A percentile compares a stretch with the other conserved stretches of the same genome.
These are phyloP conservation scores for Thysanoteuthis rhombus DNA, from an alignment of 2,888 invertebrate genomes.

Conservation along the genomic window DNA sequence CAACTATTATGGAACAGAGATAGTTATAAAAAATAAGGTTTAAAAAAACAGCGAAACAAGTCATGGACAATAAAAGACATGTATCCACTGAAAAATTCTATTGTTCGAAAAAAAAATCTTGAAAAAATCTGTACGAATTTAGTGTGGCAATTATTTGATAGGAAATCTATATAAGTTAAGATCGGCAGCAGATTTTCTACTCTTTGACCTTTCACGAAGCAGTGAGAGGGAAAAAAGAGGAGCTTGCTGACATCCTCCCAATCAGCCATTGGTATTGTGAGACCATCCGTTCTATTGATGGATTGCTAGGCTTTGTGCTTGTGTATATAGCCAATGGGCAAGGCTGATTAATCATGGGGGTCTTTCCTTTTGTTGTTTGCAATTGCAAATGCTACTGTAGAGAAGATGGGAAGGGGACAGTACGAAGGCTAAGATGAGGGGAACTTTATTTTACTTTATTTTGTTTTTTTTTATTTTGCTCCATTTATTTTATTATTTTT, in stretches of 20 bases:
- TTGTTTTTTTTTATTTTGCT: not conserved
- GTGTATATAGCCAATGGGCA: constrained; percentile 12
- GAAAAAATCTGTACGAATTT: not conserved
- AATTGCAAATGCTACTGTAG: not conserved
- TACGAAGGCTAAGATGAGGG: not conserved
- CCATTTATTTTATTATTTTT: not conserved
- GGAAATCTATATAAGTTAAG: not conserved
- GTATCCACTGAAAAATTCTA: not conserved
- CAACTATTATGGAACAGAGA: too few species aligned
- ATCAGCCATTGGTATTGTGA: not conserved
- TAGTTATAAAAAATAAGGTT: too few species aligned
- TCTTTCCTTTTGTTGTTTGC: not conserved
- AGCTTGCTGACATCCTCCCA: not conserved
- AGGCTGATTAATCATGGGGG: constrained; percentile 12
- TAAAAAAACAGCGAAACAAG: too few species aligned
- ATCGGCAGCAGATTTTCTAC: not conserved
- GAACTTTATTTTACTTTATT: not conserved
- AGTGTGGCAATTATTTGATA: too few species aligned
- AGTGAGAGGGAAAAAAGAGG: not conserved
- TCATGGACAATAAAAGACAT: too few species aligned
- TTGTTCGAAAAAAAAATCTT: not conserved
- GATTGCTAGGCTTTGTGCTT: not conserved
- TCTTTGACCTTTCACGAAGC: not conserved
- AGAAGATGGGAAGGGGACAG: not conserved
- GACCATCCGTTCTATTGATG: not conserved